These are phyloP conservation scores for Neria commutata DNA, from an alignment of 2,888 invertebrate genomes.

Conservation along the genomic window DNA sequence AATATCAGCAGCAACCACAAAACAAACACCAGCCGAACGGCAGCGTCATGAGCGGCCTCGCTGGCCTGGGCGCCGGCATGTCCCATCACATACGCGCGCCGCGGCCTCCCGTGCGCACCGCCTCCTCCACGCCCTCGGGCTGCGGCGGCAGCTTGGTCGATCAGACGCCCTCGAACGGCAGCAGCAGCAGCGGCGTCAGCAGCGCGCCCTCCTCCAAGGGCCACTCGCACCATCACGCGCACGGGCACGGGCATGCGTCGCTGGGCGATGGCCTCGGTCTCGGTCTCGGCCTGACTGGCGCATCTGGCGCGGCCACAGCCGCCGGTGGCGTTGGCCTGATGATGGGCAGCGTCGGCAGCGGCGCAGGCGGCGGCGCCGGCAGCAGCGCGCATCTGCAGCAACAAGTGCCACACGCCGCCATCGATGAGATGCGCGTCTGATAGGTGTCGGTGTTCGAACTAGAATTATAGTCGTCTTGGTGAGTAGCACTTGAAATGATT, in stretches of 20 bases:
- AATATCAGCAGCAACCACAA: conserved; percentile 46
- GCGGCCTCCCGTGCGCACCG: conserved; percentile 61
- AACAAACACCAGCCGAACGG: conserved; percentile 56
- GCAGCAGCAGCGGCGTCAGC: conserved; percentile 58
- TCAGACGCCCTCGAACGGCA: conserved; percentile 57
- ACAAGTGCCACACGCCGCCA: conserved; percentile 79
- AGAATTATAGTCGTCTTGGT: conserved; percentile 62
- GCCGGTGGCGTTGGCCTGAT: conserved; percentile 61
- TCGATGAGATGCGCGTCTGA: conserved; percentile 92
- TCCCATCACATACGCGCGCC: conserved; percentile 61
- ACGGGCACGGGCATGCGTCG: conserved; percentile 48
- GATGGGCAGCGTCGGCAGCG: conserved; percentile 59
- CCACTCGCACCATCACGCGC: conserved; percentile 59
- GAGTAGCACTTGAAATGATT: conserved; percentile 40
- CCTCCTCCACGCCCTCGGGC: conserved; percentile 49
- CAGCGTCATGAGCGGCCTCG: conserved; percentile 29
- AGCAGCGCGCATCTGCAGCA: conserved; percentile 62
- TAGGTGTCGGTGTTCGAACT: conserved; percentile 64
- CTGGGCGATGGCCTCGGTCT: conserved; percentile 48
- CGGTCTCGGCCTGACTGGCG: too few species aligned
- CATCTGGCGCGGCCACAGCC: conserved; percentile 36
- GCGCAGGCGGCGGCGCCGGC: conserved; percentile 58
- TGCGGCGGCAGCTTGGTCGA: conserved; percentile 40
- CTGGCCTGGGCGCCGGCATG: conserved; percentile 53
- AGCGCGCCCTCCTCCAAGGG: conserved; percentile 61